Conservation (phyloP, 1,140 invertebrate species). For the Mesaphorura yosii region DNA sequence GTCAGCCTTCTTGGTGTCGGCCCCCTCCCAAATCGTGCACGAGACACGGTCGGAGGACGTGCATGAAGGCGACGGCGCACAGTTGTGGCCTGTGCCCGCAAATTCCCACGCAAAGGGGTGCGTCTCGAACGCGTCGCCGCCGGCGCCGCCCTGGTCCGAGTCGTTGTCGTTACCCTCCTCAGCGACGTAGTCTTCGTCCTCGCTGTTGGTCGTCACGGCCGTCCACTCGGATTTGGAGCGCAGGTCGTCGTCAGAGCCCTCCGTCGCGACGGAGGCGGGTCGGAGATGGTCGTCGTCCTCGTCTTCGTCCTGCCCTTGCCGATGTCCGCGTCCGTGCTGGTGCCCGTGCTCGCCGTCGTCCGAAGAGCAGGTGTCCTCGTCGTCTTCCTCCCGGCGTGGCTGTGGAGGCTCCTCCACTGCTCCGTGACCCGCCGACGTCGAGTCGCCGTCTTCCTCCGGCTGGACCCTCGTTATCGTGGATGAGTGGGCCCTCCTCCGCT, state of each 20-base stretch:
- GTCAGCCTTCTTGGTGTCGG: constrained; percentile 80
- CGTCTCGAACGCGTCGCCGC: constrained; percentile 13
- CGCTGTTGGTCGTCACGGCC: constrained; percentile 39
- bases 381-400: no score
- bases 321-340: no score
- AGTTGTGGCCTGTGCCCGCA: constrained; percentile 42
- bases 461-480: no score
- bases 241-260: constrained; percentile 31
- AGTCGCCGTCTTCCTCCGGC: no score
- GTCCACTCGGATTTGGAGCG: constrained; percentile 42
- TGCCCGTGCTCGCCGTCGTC: neutral
- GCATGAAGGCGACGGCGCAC: constrained; percentile 56
- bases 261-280: neutral
- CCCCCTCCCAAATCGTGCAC: constrained; percentile 84
- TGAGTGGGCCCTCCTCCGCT: no score
- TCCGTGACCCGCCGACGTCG: no score
- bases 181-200: constrained; percentile 31
- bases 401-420: no score
- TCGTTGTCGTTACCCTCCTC: constrained; percentile 16
- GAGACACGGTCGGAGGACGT: constrained; percentile 66
- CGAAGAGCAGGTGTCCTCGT: neutral
- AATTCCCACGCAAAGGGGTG: constrained; percentile 53
- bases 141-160: constrained; percentile 21
- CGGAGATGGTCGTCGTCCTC: neutral
- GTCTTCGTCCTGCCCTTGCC: no score